Evolutionary conservation across 1,140 invertebrate species (phyloP).

Genomic region (Drosophila fuyamai): DNA sequence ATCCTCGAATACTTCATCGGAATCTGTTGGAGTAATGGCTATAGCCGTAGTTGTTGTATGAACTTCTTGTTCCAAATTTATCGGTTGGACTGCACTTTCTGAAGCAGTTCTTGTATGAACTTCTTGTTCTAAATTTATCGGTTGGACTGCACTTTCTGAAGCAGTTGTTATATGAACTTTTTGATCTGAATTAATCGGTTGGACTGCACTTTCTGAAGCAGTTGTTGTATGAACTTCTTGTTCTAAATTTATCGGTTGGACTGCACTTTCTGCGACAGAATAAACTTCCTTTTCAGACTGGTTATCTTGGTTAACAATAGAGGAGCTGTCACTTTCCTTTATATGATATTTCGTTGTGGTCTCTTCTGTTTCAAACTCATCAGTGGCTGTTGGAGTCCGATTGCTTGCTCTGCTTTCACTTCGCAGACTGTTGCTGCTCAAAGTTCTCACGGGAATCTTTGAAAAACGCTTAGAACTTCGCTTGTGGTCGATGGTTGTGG

Average conservation of each 20-base stretch:
- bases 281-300: not conserved
- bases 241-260: not conserved
- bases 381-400: slow-evolving; percentile 19
- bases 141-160: not conserved
- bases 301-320: not conserved
- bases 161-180: not conserved
- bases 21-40: slow-evolving; percentile 22
- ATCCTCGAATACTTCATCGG: slow-evolving; percentile 73
- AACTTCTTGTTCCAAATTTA: not conserved
- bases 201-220: not conserved
- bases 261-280: not conserved
- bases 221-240: not conserved
- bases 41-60: not conserved
- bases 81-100: not conserved
- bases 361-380: slow-evolving; percentile 2
- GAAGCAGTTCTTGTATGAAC: not conserved
- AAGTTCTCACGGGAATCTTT: slow-evolving; percentile 70
- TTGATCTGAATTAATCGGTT: not conserved
- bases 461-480: slow-evolving; percentile 55
- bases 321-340: not conserved
- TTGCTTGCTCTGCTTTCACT: slow-evolving; percentile 53
- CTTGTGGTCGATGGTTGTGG: slow-evolving; percentile 12
- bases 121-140: not conserved
- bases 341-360: not conserved
- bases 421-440: slow-evolving; percentile 54